A percentile compares a stretch with the other conserved stretches of the same genome.
Evolutionary conservation across 2,113 vertebrate species (phyloP).

Genomic region (Nibea coibor): DNA sequence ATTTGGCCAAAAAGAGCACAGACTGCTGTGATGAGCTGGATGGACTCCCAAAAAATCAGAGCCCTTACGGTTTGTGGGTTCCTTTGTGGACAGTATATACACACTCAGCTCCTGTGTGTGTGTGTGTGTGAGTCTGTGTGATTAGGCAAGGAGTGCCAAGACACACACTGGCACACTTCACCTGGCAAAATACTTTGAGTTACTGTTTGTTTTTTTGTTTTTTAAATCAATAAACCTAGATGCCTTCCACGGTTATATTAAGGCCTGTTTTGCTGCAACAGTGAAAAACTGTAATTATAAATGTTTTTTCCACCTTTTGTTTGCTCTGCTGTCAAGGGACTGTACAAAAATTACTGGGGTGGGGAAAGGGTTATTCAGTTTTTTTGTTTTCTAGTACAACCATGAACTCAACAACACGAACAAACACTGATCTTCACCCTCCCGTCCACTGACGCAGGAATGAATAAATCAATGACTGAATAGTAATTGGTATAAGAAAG

Average conservation of each 20-base stretch:
- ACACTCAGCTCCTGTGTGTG: neutral
- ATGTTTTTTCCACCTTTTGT: neutral
- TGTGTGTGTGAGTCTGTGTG: neutral
- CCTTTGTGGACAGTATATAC: neutral
- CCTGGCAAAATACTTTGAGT: neutral
- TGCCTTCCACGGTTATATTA: neutral
- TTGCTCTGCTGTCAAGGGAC: neutral
- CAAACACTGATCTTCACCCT: no score
- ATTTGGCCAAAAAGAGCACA: neutral
- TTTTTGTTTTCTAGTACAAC: neutral
- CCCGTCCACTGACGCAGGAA: no score
- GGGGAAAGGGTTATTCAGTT: neutral
- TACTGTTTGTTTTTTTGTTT: neutral
- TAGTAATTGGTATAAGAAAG: no score
- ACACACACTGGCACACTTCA: neutral
- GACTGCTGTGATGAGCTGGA: slow-evolving; percentile 4
- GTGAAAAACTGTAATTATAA: neutral
- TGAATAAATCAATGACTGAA: no score
- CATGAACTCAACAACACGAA: no score
- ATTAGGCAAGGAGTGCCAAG: neutral
- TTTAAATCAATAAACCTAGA: neutral
- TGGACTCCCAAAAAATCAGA: neutral
- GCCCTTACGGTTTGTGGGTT: slow-evolving; percentile 6
- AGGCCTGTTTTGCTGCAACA: neutral
- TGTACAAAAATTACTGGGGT: neutral